A percentile compares a stretch with the other conserved stretches of the same genome.
phyloP scores from a whole-genome alignment of 2,113 vertebrate genomes.

The Menidia beryllina region DNA sequence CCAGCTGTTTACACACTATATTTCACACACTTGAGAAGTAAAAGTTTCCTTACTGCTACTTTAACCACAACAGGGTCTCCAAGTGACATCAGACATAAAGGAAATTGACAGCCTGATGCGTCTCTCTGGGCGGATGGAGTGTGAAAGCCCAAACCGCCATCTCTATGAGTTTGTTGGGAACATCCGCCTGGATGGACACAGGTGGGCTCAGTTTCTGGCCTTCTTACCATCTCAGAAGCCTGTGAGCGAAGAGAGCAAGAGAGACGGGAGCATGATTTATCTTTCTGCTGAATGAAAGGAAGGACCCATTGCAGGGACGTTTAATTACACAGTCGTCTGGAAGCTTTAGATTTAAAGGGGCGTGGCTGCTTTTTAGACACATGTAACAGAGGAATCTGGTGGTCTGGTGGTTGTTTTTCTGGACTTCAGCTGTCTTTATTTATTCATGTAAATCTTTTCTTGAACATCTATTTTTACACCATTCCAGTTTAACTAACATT shows the following conservation, averaged over 20 bases:
- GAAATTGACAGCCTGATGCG: slow-evolving; percentile 92
- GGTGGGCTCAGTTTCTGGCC: slow-evolving; percentile 77
- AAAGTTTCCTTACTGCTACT: slow-evolving; percentile 12
- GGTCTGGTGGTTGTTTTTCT: too few species aligned
- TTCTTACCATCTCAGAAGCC: slow-evolving; percentile 5
- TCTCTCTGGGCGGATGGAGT: slow-evolving; percentile 93
- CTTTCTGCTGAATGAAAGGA: slow-evolving; percentile 32
- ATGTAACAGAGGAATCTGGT: too few species aligned
- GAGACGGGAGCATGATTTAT: slow-evolving; percentile 23
- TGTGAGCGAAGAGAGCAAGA: slow-evolving; percentile 27
- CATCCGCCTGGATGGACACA: slow-evolving; percentile 91
- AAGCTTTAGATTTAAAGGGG: slow-evolving; percentile 7
- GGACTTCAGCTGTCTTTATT: too few species aligned
- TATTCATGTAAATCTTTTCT: too few species aligned
- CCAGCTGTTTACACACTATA: too few species aligned
- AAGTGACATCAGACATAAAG: slow-evolving; percentile 90
- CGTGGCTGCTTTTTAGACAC: slow-evolving; percentile 16
- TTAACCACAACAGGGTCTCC: slow-evolving; percentile 86
- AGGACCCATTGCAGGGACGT: slow-evolving; percentile 31
- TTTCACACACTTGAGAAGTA: neutral
- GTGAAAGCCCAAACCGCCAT: slow-evolving; percentile 96
- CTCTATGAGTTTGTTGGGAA: slow-evolving; percentile 98
- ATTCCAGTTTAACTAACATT: too few species aligned
- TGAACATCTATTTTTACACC: too few species aligned
- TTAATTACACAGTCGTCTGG: slow-evolving; percentile 32